These are phyloP conservation scores for Eulimnadia texana DNA, from an alignment of 1,140 invertebrate species.

Conservation along the genomic window DNA sequence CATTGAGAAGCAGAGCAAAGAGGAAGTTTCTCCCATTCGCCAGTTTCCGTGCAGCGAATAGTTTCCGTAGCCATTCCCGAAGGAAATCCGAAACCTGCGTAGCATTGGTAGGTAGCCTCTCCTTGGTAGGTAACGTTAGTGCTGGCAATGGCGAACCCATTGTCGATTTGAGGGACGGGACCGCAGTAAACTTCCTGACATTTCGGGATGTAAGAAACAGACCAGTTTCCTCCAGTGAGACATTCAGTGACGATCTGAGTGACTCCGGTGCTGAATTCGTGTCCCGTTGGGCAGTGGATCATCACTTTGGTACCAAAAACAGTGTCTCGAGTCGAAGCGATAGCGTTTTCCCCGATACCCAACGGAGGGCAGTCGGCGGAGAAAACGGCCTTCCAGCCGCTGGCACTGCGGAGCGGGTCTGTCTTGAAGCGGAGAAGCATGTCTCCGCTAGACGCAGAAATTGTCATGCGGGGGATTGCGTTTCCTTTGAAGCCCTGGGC, in stretches of 20 bases:
- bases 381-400: slow-evolving; percentile 79
- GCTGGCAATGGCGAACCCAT: slow-evolving; percentile 88
- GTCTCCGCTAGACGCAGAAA: slow-evolving; percentile 77
- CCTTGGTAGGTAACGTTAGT: slow-evolving; percentile 88
- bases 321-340: slow-evolving; percentile 79
- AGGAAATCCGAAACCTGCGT: slow-evolving; percentile 87
- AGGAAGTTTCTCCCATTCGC: slow-evolving; percentile 79
- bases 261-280: slow-evolving; percentile 86
- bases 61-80: slow-evolving; percentile 73
- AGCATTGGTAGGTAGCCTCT: slow-evolving; percentile 87
- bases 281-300: slow-evolving; percentile 81
- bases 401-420: slow-evolving; percentile 66
- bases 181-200: slow-evolving; percentile 97
- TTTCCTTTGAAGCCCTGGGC: slow-evolving; percentile 72
- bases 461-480: slow-evolving; percentile 61
- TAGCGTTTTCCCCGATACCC: slow-evolving; percentile 64
- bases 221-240: slow-evolving; percentile 82
- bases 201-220: slow-evolving; percentile 75
- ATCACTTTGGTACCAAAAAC: slow-evolving; percentile 78
- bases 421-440: slow-evolving; percentile 76
- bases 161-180: slow-evolving; percentile 91
- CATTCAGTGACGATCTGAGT: slow-evolving; percentile 68
- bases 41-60: slow-evolving; percentile 73
- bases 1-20: slow-evolving; percentile 66
- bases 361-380: slow-evolving; percentile 83